phyloP scores from a whole-genome alignment of 1,140 invertebrate species.

The Drosophila tsacasi region DNA sequence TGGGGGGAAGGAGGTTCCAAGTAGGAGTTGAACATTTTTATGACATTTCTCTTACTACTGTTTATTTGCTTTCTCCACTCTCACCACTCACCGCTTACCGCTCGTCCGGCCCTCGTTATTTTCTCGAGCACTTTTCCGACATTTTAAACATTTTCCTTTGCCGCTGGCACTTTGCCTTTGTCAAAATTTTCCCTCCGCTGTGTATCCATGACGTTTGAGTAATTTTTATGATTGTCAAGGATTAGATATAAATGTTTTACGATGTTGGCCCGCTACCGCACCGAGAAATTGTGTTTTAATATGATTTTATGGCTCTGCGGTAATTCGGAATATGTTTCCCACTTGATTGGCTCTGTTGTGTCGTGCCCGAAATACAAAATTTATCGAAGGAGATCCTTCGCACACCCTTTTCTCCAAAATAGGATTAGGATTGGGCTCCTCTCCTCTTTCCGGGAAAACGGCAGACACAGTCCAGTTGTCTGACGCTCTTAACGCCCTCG shows the following conservation, averaged over 20 bases:
- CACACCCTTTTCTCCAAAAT: slow-evolving; percentile 52
- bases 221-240: slow-evolving; percentile 85
- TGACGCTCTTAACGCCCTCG: slow-evolving; percentile 53
- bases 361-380: slow-evolving; percentile 70
- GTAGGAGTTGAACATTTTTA: slow-evolving; percentile 64
- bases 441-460: slow-evolving; percentile 59
- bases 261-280: slow-evolving; percentile 40
- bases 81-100: slow-evolving; percentile 6
- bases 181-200: slow-evolving; percentile 58
- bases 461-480: slow-evolving; percentile 50
- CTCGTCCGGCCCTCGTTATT: slow-evolving; percentile 27
- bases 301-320: slow-evolving; percentile 75
- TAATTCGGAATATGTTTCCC: slow-evolving; percentile 45
- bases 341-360: slow-evolving; percentile 46
- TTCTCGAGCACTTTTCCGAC: slow-evolving; percentile 72
- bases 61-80: slow-evolving; percentile 50
- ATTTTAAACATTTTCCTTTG: slow-evolving; percentile 75
- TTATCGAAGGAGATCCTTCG: slow-evolving; percentile 54
- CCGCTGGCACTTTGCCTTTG: slow-evolving; percentile 62
- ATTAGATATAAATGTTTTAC: slow-evolving; percentile 85
- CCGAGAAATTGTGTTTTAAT: slow-evolving; percentile 83
- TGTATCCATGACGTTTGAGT: slow-evolving; percentile 70
- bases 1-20: slow-evolving; percentile 23
- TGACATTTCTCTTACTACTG: slow-evolving; percentile 79
- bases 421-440: slow-evolving; percentile 55